These are phyloP conservation scores for Rhabdornis inornatus DNA, from an alignment of 2,113 vertebrate genomes.

Conservation along the genomic window DNA sequence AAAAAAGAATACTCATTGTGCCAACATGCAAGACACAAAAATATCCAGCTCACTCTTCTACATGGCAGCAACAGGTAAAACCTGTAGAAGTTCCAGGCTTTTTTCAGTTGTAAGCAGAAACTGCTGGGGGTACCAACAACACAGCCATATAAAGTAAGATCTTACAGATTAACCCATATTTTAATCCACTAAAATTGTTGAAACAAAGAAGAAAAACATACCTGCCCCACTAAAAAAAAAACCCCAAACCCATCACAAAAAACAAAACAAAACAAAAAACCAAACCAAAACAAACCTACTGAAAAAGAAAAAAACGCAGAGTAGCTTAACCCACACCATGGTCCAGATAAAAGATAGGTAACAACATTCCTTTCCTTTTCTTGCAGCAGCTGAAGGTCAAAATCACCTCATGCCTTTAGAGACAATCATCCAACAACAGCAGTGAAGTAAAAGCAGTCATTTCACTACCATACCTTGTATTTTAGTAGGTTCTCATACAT, in stretches of 20 bases:
- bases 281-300: not conserved
- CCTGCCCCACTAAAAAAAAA: accelerated
- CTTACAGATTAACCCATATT: not conserved
- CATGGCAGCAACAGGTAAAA: not conserved
- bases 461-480: not conserved
- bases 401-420: not conserved
- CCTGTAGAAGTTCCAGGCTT: not conserved
- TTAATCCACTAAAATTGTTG: not conserved
- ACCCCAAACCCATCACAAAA: not conserved
- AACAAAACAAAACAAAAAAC: not conserved
- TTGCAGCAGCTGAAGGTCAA: not conserved
- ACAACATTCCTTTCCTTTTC: not conserved
- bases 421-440: not conserved
- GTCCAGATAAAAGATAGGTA: not conserved
- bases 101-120: not conserved
- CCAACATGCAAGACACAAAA: not conserved
- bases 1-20: not conserved
- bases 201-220: not conserved
- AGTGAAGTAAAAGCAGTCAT: not conserved
- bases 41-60: not conserved
- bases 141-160: not conserved
- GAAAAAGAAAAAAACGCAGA: accelerated
- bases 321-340: not conserved
- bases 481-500: not conserved
- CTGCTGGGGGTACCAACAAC: not conserved